Evolutionary conservation across 2,888 invertebrate species (phyloP).

Genomic region (Lithophane socia): DNA sequence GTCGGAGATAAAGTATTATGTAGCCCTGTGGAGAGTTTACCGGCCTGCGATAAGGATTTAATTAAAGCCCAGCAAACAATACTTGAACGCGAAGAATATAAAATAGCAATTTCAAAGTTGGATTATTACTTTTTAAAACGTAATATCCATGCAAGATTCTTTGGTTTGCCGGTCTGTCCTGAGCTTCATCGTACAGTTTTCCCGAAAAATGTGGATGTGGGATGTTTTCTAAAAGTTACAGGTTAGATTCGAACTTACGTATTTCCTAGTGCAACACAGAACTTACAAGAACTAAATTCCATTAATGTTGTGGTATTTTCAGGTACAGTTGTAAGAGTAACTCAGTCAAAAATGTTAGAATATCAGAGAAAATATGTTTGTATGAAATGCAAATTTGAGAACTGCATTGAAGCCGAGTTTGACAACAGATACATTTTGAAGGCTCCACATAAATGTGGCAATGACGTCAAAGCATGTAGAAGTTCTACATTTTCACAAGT

Average conservation of each 20-base stretch:
- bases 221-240: conserved; percentile 93
- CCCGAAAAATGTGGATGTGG: conserved; percentile 93
- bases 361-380: conserved; percentile 94
- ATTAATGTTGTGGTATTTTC: conserved; percentile 56
- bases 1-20: conserved; percentile 92
- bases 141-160: conserved; percentile 92
- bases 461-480: conserved; percentile 89
- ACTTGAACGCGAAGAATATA: conserved; percentile 82
- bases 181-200: conserved; percentile 92
- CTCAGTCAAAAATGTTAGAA: conserved; percentile 94
- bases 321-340: conserved; percentile 95
- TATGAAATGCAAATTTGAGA: conserved; percentile 93
- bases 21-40: conserved; percentile 91
- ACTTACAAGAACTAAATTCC: not conserved
- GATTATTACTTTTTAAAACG: conserved; percentile 88
- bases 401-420: conserved; percentile 92
- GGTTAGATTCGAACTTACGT: conserved; percentile 84
- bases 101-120: conserved; percentile 75
- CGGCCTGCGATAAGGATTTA: conserved; percentile 91
- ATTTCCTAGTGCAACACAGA: not conserved
- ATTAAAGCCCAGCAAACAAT: conserved; percentile 91
- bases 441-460: conserved; percentile 89
- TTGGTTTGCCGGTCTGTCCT: conserved; percentile 92
- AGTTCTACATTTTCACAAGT: conserved; percentile 89
- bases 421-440: conserved; percentile 91